Percentiles rank a stretch among this genome's conserved stretches.
Evolutionary conservation across 2,797 vertebrate genomes (phyloP).

Genomic region (Gallirallus australis): DNA sequence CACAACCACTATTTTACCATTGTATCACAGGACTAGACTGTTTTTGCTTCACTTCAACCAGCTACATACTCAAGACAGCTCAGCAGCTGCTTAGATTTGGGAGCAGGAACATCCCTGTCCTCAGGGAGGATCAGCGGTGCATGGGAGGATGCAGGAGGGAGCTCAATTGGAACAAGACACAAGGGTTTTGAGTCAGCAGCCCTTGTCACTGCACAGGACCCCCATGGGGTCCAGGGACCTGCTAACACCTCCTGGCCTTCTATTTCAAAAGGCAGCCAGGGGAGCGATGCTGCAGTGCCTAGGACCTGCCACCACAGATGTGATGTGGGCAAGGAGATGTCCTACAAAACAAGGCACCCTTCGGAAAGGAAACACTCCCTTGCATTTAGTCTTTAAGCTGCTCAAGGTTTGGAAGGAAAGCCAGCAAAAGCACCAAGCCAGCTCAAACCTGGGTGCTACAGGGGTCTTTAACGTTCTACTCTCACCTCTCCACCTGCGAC

Average conservation of each 20-base stretch:
- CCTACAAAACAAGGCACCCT: background rate
- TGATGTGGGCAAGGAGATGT: background rate
- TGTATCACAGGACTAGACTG: rapidly evolving
- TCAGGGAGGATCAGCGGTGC: background rate
- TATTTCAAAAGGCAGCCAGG: background rate
- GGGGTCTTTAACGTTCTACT: rapidly evolving
- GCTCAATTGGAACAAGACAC: rapidly evolving
- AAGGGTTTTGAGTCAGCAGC: background rate
- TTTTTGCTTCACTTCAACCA: background rate
- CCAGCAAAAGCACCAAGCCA: background rate
- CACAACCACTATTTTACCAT: rapidly evolving
- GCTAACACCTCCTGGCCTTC: background rate
- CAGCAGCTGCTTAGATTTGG: rapidly evolving
- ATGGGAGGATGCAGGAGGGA: rapidly evolving
- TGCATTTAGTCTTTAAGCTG: background rate
- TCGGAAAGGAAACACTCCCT: background rate
- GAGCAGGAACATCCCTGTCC: rapidly evolving
- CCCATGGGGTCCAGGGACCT: background rate
- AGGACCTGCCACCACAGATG: background rate
- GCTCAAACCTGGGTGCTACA: rapidly evolving
- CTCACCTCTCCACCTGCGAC: rapidly evolving
- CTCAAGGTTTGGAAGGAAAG: background rate
- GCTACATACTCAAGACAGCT: background rate
- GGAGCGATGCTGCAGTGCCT: background rate
- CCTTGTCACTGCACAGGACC: background rate